Evolutionary conservation across 2,113 vertebrate genomes (phyloP).

Genomic region (Phylloscopus whistleri): DNA sequence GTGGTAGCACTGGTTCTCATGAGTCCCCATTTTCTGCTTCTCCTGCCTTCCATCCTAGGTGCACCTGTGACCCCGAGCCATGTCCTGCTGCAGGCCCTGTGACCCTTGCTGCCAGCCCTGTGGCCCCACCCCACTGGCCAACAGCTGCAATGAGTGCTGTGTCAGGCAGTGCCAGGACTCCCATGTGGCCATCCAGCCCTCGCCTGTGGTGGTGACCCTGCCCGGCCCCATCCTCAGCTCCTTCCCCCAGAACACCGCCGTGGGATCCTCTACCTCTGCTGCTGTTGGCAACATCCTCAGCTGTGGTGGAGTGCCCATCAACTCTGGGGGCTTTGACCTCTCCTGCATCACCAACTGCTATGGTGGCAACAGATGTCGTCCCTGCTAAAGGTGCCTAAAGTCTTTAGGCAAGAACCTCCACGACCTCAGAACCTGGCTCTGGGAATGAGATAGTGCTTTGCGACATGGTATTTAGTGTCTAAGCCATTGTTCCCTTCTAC

Average conservation of each 20-base stretch:
- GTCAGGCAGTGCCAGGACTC: neutral
- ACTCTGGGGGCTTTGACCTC: neutral
- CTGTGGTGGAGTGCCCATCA: neutral
- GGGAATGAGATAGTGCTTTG: neutral
- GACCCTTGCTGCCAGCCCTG: neutral
- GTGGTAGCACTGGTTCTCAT: neutral
- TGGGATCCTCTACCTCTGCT: neutral
- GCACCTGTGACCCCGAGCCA: neutral
- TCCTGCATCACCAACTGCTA: neutral
- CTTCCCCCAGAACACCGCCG: neutral
- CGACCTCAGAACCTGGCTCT: neutral
- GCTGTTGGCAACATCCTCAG: neutral
- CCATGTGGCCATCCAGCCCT: fast-evolving
- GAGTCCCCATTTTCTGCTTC: neutral
- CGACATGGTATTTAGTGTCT: neutral
- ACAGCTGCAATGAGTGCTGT: neutral
- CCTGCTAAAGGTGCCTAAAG: neutral
- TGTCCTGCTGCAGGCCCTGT: neutral
- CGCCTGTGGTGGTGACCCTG: neutral
- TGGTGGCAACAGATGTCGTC: neutral
- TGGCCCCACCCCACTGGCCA: fast-evolving
- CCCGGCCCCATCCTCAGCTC: neutral
- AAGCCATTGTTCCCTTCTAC: neutral
- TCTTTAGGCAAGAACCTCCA: neutral
- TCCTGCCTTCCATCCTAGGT: neutral